Conservation (phyloP, 1,140 invertebrate species). For the Panulirus ornatus region DNA sequence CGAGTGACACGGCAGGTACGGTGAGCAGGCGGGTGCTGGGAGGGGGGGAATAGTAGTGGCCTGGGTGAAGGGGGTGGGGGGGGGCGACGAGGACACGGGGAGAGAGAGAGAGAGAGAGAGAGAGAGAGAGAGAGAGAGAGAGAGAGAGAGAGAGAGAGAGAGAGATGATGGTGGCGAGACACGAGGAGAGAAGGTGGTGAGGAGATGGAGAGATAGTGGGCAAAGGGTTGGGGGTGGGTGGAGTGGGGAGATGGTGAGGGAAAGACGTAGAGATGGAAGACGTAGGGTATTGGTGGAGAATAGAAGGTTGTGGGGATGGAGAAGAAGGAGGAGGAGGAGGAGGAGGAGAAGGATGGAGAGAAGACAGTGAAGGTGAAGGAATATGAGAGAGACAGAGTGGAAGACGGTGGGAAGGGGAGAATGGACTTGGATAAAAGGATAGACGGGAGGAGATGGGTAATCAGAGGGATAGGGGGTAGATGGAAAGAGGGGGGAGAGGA, state of each 20-base stretch:
- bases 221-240: no score
- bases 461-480: not conserved
- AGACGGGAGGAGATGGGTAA: not conserved
- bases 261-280: not conserved
- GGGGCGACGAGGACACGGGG: no score
- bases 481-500: not conserved
- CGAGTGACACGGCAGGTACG: no score
- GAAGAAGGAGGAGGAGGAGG: not conserved
- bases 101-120: not conserved
- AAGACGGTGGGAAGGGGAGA: not conserved
- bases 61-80: not conserved
- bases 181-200: not conserved
- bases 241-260: not conserved
- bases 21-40: no score
- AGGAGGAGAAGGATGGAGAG: not conserved
- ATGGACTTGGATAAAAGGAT: no score
- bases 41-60: not conserved
- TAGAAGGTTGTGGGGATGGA: not conserved
- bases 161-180: not conserved
- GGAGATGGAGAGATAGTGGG: no score
- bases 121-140: constrained; percentile 8
- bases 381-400: not conserved
- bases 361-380: not conserved
- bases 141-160: not conserved
- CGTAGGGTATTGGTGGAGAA: not conserved